These are phyloP conservation scores for Macquaria ambigua DNA, from an alignment of 2,113 vertebrate species.

Conservation along the genomic window DNA sequence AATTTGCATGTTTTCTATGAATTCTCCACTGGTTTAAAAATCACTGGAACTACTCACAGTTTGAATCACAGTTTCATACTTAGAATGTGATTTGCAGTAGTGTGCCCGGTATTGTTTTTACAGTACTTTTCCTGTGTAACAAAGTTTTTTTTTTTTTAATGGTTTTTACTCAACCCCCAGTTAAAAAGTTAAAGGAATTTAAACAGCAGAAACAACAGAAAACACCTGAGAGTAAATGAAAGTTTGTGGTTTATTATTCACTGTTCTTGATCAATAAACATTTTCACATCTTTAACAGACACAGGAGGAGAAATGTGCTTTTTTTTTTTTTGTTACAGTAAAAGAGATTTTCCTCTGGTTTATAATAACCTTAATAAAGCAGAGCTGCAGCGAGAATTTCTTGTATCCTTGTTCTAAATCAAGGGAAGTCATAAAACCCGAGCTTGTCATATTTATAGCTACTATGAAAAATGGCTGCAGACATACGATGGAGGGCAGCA, in stretches of 20 bases:
- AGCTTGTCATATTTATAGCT: slow-evolving; percentile 66
- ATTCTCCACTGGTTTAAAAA: slow-evolving; percentile 47
- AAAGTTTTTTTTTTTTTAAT: slow-evolving; percentile 14
- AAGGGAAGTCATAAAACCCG: not conserved
- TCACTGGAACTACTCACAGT: slow-evolving; percentile 58
- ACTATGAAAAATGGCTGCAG: slow-evolving; percentile 64
- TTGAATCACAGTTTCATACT: slow-evolving; percentile 71
- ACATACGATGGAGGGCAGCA: slow-evolving; percentile 78
- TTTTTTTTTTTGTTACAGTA: not conserved
- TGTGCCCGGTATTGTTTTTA: slow-evolving; percentile 36
- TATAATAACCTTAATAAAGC: slow-evolving; percentile 3
- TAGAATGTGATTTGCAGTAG: slow-evolving; percentile 44
- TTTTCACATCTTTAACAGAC: not conserved
- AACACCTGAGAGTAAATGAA: not conserved
- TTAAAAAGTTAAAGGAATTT: not conserved
- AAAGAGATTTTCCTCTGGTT: not conserved
- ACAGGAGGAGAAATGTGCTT: not conserved
- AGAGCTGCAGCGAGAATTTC: not conserved
- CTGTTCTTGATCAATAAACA: not conserved
- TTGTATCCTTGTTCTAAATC: slow-evolving; percentile 38
- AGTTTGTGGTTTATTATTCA: not conserved
- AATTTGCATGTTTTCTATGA: slow-evolving; percentile 74
- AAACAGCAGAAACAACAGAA: not conserved
- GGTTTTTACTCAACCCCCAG: not conserved
- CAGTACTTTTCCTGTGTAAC: slow-evolving; percentile 34